Base-by-base conservation (phyloP, 2,113 vertebrate species). In the Cyanistes caeruleus region DNA sequence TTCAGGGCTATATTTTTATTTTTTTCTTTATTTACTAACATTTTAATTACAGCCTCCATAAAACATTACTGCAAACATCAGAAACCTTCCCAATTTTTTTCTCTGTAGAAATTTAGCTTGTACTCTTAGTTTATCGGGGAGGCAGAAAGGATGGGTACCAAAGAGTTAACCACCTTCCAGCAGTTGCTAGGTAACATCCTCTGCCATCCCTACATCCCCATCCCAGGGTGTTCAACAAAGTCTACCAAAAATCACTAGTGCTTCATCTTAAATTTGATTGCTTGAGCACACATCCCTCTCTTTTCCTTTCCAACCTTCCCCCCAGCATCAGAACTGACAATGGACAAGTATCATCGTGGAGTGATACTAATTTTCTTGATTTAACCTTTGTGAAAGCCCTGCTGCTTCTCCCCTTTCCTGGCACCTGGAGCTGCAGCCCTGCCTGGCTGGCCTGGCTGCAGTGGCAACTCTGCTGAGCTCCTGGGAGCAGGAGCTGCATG, bases 161-260 rank as follows among this genome's bases (percentile, higher is more conserved):
- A 84, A 44, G 70, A 85, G 84, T 92, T 86, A 93, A 88, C 15
- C 55, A 74, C 46, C 65, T 84, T 87, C 58, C 56, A 87, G 60
- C 62, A 80, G 95, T 95, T 96, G 91, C 94, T 93, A 95, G 88
- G 92, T 93, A 94, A 96, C 92, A 22, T 48, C 30, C 27, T 79
- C 84, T 70, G 22, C 63, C 72, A 94, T 70, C 72, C 39, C 67
- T 73, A 30, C 43, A 75, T 60, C 85, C 68, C 55, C 4, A 6
- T 85, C 90, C 74, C 78, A 95, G 55, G 28, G 80, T 24, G 20
- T 70, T 86, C 77, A 78, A 35, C 55, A 65, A 70, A 95, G 51
- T 53, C 76, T 62, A 74, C 60, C 5, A 1, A 89, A 91, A 92
- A 69, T 46, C 79, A 49, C 37, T 76, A 43, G 6, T 84, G 19